phyloP scores from a whole-genome alignment of 2,888 invertebrate genomes.

The Brenthis ino region DNA sequence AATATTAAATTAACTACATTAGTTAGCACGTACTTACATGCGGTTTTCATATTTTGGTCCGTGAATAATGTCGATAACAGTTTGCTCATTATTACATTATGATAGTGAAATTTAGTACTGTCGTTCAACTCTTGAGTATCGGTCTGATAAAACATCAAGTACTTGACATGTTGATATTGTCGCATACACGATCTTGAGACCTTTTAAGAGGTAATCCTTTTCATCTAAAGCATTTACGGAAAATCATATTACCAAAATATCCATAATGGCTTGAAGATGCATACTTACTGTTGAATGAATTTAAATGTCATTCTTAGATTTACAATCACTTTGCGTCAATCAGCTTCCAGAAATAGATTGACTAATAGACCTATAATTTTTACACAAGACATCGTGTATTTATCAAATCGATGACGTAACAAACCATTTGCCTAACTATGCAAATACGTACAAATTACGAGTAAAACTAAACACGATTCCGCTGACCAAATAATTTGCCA shows the following conservation, averaged over 20 bases:
- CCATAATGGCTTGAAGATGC: neutral
- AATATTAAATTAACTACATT: neutral
- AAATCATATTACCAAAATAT: neutral
- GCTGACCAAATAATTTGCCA: conserved; percentile 33
- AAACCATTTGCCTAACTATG: conserved; percentile 26
- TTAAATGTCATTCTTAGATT: too few species aligned
- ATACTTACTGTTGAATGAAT: neutral
- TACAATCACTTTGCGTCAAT: neutral
- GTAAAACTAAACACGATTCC: conserved; percentile 16
- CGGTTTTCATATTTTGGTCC: neutral
- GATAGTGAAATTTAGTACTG: neutral
- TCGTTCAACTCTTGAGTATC: conserved; percentile 4
- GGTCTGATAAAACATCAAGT: conserved; percentile 7
- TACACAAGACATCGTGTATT: neutral
- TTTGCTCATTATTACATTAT: too few species aligned
- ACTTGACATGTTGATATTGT: conserved; percentile 9
- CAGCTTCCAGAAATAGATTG: neutral
- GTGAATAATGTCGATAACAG: too few species aligned
- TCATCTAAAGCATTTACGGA: neutral
- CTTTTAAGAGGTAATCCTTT: conserved; percentile 2
- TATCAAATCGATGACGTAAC: conserved; percentile 19
- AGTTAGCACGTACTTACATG: neutral
- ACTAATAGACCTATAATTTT: neutral
- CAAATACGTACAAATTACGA: conserved; percentile 27
- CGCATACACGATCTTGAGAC: neutral